These are phyloP conservation scores for Channa striata DNA, from an alignment of 2,797 vertebrate genomes.

Conservation along the genomic window DNA sequence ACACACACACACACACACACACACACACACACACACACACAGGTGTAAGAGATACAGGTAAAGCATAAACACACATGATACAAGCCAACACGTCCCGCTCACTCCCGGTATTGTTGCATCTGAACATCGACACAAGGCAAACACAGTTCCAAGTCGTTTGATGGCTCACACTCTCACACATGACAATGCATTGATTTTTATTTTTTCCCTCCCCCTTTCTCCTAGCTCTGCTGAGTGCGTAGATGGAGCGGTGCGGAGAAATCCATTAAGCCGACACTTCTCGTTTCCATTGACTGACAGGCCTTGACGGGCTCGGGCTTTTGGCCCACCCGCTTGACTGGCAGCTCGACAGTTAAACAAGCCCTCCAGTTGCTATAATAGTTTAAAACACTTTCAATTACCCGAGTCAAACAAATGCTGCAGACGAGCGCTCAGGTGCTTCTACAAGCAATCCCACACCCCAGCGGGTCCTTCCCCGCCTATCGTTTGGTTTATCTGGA, in stretches of 20 bases:
- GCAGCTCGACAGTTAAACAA: conserved; percentile 99
- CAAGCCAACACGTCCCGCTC: conserved; percentile 40
- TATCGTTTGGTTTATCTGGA: conserved; percentile 66
- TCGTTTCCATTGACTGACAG: conserved; percentile 99
- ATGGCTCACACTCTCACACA: conserved; percentile 90
- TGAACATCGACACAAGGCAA: conserved; percentile 77
- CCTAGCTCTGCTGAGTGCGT: conserved; percentile 54
- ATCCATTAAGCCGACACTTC: conserved; percentile 99
- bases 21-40: conserved; percentile 12
- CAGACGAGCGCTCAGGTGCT: conserved; percentile 76
- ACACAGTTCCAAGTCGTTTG: conserved; percentile 92
- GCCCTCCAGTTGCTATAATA: conserved; percentile 99
- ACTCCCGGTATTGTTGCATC: conserved; percentile 43
- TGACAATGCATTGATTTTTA: conserved; percentile 99
- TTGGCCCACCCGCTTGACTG: conserved; percentile 95
- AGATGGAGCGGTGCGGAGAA: conserved; percentile 92
- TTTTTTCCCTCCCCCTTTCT: conserved; percentile 82
- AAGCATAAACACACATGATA: conserved; percentile 20
- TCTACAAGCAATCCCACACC: conserved; percentile 80
- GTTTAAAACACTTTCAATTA: conserved; percentile 99
- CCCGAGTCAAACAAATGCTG: conserved; percentile 99
- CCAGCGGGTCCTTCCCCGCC: conserved; percentile 68
- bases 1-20: conserved; percentile 25
- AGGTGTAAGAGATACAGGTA: conserved; percentile 24
- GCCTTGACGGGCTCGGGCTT: conserved; percentile 96